phyloP scores from a whole-genome alignment of 2,113 vertebrate species.

The Lipophrys pholis region DNA sequence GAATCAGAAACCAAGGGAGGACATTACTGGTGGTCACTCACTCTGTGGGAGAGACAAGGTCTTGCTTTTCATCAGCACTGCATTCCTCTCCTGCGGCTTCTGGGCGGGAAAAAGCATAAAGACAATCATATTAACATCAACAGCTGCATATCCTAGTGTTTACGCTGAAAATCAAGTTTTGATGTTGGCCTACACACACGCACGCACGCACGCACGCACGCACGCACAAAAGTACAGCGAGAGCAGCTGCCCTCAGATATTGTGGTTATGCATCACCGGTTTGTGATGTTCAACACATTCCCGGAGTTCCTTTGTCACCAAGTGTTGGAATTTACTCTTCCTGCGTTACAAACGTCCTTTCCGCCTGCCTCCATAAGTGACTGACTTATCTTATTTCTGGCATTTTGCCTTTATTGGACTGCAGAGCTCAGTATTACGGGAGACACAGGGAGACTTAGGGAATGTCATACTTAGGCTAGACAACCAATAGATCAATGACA shows the following conservation, averaged over 20 bases:
- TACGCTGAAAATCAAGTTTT: background rate
- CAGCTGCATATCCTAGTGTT: conserved; percentile 20
- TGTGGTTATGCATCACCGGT: background rate
- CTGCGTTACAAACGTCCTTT: background rate
- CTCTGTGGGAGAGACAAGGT: conserved; percentile 83
- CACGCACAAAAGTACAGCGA: too few species aligned
- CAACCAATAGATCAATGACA: too few species aligned
- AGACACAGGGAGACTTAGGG: background rate
- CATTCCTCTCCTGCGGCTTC: conserved; percentile 88
- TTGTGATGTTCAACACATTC: conserved; percentile 41
- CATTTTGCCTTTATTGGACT: conserved; percentile 8
- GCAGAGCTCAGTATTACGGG: conserved; percentile 3
- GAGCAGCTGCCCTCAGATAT: background rate
- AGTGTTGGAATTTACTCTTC: conserved; percentile 34
- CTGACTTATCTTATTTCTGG: conserved; percentile 19
- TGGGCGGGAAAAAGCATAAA: conserved; percentile 53
- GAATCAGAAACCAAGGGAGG: conserved; percentile 52
- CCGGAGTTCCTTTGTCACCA: conserved; percentile 40
- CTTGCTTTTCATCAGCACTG: conserved; percentile 84
- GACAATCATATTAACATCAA: conserved; percentile 38
- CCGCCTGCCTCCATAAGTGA: background rate
- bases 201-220: too few species aligned
- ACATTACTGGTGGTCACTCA: conserved; percentile 66
- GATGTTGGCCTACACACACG: background rate
- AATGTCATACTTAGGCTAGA: too few species aligned